Percentiles rank a stretch among this genome's conserved stretches.
Conservation (phyloP, 1,140 invertebrate species). For the Calephelis nemesis region DNA sequence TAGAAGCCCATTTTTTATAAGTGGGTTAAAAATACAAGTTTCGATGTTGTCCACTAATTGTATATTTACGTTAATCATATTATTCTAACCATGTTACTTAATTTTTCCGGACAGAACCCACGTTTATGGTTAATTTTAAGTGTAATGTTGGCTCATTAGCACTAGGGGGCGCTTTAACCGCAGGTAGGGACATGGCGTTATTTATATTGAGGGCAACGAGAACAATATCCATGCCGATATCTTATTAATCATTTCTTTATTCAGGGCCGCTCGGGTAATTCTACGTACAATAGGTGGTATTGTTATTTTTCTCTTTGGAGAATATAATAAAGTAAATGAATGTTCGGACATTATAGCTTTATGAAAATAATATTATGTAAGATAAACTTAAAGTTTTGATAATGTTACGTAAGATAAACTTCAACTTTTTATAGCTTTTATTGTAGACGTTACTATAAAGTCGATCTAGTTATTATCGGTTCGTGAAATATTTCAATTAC, state of each 20-base stretch:
- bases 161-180: conserved; percentile 51
- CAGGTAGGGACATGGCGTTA: conserved; percentile 50
- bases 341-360: background rate
- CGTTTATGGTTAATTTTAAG: conserved; percentile 33
- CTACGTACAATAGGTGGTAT: background rate
- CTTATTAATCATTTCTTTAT: conserved; percentile 67
- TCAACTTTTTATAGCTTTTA: no score
- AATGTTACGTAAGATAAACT: no score
- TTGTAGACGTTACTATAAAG: no score
- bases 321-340: conserved; percentile 9
- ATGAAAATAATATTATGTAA: background rate
- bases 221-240: conserved; percentile 55
- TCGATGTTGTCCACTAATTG: no score
- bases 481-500: no score
- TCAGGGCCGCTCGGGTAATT: conserved; percentile 29
- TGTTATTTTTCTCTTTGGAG: conserved; percentile 5
- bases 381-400: no score
- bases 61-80: background rate
- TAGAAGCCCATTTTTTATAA: no score
- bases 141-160: conserved; percentile 61
- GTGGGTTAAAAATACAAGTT: no score
- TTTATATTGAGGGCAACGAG: conserved; percentile 53
- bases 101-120: background rate
- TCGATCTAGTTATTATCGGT: no score
- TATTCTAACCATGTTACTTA: background rate